Evolutionary conservation across 2,888 invertebrate genomes (phyloP), one percentile per base, ranked within the genome.

Genomic region (Ditula angustiorana): DNA sequence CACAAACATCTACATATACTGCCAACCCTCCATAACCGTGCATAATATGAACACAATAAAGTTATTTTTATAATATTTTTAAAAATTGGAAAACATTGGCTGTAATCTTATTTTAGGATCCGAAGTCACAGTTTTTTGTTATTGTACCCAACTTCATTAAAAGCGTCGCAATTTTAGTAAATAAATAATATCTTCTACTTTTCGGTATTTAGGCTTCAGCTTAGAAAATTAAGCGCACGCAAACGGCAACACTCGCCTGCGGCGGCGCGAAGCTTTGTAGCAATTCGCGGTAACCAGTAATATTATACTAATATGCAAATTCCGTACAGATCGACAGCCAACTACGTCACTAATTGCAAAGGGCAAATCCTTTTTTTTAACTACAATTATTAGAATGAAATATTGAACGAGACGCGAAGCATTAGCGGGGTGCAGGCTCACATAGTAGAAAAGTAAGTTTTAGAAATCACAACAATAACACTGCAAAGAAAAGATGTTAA

Each of bases 181-280:
- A n/a, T n/a, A n/a, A n/a, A n/a, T n/a, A n/a, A n/a, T n/a, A n/a
- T n/a, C n/a, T n/a, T n/a, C n/a, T n/a, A n/a, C n/a, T n/a, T n/a
- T n/a, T n/a, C n/a, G n/a, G n/a, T n/a, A n/a, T 67, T 41, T 7
- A 19, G 19, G 41, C 16, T 41, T 41, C 41, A 41, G 19, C 41
- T 41, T 7, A 7, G 41, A 41, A 41, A 41, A 41, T 41, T 16
- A 16, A 37, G 16, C 5, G 5, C 13, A 19, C 3, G 13, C 4
- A 19, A 19, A 19, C 41, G 19, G 16, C 7, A 41, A 41, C 41
- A 19, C 41, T 16, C 35, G 19, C 10, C 10, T 1, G 19, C 41
- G 16, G 41, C 16, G 16, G 16, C 13, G 0, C 7, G 16, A 1
- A 19, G 19, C 16, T 37, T 7, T 5, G 23, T 4, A n/a, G 26